These are phyloP conservation scores for Macrosteles quadrilineatus DNA, from an alignment of 1,140 invertebrate genomes.

Conservation along the genomic window DNA sequence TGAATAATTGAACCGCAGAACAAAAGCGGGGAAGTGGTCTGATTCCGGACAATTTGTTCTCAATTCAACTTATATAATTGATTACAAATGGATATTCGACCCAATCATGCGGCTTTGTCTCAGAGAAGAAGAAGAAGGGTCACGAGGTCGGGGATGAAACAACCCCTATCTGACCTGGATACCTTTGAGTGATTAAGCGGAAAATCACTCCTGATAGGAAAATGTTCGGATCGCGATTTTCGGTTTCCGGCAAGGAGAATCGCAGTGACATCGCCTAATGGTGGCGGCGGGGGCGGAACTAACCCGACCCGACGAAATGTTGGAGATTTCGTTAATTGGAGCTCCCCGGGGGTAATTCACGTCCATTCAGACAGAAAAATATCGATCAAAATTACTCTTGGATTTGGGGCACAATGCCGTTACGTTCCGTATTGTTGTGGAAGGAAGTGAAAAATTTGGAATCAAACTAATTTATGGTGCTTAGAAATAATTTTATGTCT, in stretches of 20 bases:
- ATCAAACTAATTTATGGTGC: too few species aligned
- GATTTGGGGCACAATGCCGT: too few species aligned
- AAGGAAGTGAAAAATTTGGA: too few species aligned
- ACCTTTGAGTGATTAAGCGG: neutral
- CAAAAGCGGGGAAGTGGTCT: neutral
- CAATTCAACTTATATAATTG: slow-evolving; percentile 18
- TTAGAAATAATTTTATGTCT: too few species aligned
- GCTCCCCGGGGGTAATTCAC: too few species aligned
- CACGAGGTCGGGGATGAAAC: neutral
- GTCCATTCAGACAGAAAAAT: too few species aligned
- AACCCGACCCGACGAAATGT: too few species aligned
- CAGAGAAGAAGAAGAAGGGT: neutral
- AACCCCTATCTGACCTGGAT: neutral
- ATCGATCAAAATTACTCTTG: too few species aligned
- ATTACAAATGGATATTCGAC: slow-evolving; percentile 23
- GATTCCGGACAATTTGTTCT: slow-evolving; percentile 18
- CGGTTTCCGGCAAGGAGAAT: neutral
- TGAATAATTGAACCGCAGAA: neutral
- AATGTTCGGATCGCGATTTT: slow-evolving; percentile 4
- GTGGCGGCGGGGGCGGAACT: too few species aligned
- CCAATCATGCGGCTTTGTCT: slow-evolving; percentile 11
- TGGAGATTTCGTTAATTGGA: too few species aligned
- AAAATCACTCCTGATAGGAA: neutral
- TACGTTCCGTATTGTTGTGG: too few species aligned
- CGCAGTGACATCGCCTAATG: neutral